Evolutionary conservation across 2,888 invertebrate species (phyloP), one percentile per base, ranked within the genome.

Genomic region (Opisthograptis luteolata): DNA sequence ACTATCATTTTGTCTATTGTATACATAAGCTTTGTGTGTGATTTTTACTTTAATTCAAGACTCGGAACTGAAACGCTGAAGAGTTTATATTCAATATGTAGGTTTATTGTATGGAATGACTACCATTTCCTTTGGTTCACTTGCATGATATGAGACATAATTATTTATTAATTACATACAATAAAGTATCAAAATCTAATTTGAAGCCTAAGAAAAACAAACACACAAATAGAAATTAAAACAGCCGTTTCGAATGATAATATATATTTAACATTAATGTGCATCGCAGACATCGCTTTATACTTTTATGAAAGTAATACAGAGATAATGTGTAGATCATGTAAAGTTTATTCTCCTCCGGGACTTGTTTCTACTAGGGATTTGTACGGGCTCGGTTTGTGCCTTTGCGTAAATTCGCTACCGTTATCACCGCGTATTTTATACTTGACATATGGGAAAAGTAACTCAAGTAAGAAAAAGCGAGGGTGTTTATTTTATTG

Each of bases 1-100:
- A 37, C 27, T 42, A 42, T 20, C 27, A n/a, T 39, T 36, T 48
- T 32, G 12, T 25, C 30, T 41, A 31, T 41, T 47, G 30, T 31
- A 36, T 36, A 14, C 19, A 2, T 10, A 8, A 10, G 36, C 31
- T 25, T 42, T 31, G 31, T 22, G n/a, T 28, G 10, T 17, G 10
- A 12, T 25, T 37, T 31, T 41, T 19, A n/a, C n/a, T n/a, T n/a
- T n/a, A n/a, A n/a, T n/a, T n/a, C n/a, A n/a, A n/a, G n/a, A n/a
- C n/a, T n/a, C n/a, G n/a, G n/a, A n/a, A n/a, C n/a, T n/a, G n/a
- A n/a, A n/a, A n/a, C n/a, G n/a, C n/a, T n/a, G n/a, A n/a, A n/a
- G n/a, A n/a, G n/a, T n/a, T n/a, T n/a, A n/a, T n/a, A n/a, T n/a
- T n/a, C n/a, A n/a, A n/a, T n/a, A n/a, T n/a, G n/a, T n/a, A n/a